Evolutionary conservation across 1,140 invertebrate species (phyloP), one percentile per base, ranked within the genome.

Genomic region (Psilanteris sp.): DNA sequence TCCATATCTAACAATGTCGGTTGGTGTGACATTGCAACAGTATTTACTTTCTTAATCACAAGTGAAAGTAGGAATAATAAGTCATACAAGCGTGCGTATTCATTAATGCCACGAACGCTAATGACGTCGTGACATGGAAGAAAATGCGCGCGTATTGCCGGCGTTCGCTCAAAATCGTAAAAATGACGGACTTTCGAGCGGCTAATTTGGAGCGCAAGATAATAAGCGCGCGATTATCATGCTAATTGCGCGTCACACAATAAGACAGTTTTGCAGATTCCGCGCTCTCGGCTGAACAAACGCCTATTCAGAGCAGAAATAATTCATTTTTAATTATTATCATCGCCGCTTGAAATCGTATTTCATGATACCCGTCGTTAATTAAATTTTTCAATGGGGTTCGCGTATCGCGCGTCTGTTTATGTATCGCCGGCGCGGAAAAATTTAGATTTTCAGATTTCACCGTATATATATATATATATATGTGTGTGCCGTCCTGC

Each of bases 11-110:
- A 67, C 61, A 67, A 75, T 68, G 72, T 75, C 54, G 36, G 10
- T 20, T 8, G 59, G 73, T 59, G 50, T 66, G 73, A 77, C 66
- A 77, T 67, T 71, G 46, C 44, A 46, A 31, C 48, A 66, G 50
- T 52, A 16, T 48, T 67, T 67, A 71, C 74, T 77, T 71, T 71
- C 66, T 71, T 61, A 66, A 77, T 71, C 59, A 46, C 32, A 39
- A 77, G 66, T 77, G 74, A 77, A 77, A 77, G 74, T 74, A n/a
- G n/a, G 18, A 15, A 24, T 5, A 46, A n/a, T 22, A 37, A 66
- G 54, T 52, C 66, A 44, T 43, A 76, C 1, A 26, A 57, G 41
- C 48, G 18, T 41, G 36, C 36, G 37, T 37, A 37, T 50, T 59
- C 57, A 66, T 77, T 61, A 71, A 71, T 61, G 39, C 43, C 24